Conservation (phyloP, 2,797 vertebrate genomes). For the Pseudopleuronectes americanus region DNA sequence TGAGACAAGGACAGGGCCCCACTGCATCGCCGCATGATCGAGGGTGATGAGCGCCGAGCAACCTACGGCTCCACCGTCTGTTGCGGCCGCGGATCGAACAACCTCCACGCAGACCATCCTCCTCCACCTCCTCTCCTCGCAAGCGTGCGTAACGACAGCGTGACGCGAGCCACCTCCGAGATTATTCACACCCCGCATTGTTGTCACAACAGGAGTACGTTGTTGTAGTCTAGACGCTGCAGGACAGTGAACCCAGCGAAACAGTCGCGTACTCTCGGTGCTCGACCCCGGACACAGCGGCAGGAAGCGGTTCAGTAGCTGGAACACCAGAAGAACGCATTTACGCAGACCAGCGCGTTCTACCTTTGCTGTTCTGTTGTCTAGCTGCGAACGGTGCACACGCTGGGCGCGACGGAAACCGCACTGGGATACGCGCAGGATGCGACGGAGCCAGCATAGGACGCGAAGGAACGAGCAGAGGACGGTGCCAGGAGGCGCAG, state of each 20-base stretch:
- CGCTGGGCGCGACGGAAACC: conserved; percentile 71
- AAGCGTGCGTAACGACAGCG: conserved; percentile 95
- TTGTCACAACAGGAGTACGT: conserved; percentile 63
- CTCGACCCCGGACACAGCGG: conserved; percentile 77
- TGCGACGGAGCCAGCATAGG: too few species aligned
- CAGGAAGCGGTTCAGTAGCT: conserved; percentile 87
- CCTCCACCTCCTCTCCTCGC: conserved; percentile 93
- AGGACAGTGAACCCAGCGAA: conserved; percentile 82
- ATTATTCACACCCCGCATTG: conserved; percentile 83
- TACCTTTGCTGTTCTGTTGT: conserved; percentile 75
- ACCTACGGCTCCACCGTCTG: conserved; percentile 85
- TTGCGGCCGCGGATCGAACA: conserved; percentile 77
- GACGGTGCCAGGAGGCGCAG: conserved; percentile 4
- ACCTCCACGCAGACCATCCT: conserved; percentile 87
- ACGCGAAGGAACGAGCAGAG: conserved; percentile 28
- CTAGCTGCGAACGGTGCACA: conserved; percentile 91
- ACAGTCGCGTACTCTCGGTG: conserved; percentile 69
- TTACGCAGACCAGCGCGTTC: conserved; percentile 70
- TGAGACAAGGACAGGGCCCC: conserved; percentile 88
- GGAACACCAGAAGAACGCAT: conserved; percentile 58
- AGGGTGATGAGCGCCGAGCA: too few species aligned
- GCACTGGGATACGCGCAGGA: too few species aligned
- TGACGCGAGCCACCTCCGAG: conserved; percentile 89
- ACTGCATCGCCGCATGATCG: conserved; percentile 94
- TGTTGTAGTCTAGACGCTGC: conserved; percentile 41